Base-by-base conservation (phyloP, 37 sponge, comb jelly and placozoan species). In the Beroe forskalii region DNA sequence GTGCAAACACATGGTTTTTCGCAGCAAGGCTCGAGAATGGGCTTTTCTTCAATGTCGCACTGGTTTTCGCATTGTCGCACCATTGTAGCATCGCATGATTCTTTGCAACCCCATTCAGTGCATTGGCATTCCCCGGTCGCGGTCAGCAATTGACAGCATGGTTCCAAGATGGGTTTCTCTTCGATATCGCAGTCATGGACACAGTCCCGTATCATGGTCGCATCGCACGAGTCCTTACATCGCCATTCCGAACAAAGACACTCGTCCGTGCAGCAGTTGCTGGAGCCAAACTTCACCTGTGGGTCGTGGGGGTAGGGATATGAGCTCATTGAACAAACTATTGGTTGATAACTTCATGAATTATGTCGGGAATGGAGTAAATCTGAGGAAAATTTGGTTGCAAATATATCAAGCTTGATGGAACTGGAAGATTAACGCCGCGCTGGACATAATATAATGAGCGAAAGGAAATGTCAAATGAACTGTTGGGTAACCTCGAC, bases 21-120 rank as follows among this genome's bases (percentile, higher is more conserved):
- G 22, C 86, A 80, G 30, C 86, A 80, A 4, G 43, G 86, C 86
- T 80, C 38, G 55, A 37, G 24, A 4, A 80, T 80, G 30, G 86
- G 86, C 42, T 80, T 80, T 25, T 80, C 86, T 23, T 80, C 86
- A 28, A 80, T 80, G 30, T 80, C 86, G 28, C 86, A 80, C 27
- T 3, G 0, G 86, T 80, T 8, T 1, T 17, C 30, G 31, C 86
- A 80, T 23, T 32, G 14, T 12, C 86, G 86, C 48, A 80, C 48
- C 86, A 80, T 80, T 14, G 86, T 80, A 24, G 86, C 86, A 30
- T 80, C 86, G 42, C 86, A 80, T 41, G 55, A 30, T 48, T 80
- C 86, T 24, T 80, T 80, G 27, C 86, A 80, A n/a, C 31, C 31
- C 86, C 86, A 80, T 22, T 80, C 86, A 27, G 86, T 30, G 20